These are phyloP conservation scores for Panagrolaimus sp. DNA, from an alignment of 1,140 invertebrate genomes.

Conservation along the genomic window DNA sequence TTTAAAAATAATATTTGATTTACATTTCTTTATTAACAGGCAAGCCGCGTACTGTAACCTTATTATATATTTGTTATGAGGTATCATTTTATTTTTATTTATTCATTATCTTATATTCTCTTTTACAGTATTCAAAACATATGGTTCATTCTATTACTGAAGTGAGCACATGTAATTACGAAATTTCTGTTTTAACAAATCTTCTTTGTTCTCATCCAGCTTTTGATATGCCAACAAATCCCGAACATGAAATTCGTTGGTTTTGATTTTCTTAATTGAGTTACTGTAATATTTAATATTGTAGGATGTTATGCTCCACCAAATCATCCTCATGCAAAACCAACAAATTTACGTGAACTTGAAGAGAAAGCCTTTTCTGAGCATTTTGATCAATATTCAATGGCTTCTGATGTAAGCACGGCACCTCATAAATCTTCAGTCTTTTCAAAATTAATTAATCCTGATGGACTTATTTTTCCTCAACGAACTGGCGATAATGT, in stretches of 20 bases:
- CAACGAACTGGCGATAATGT: not conserved
- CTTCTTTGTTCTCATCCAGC: conserved; percentile 12
- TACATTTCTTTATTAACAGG: no score
- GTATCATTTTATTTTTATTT: no score
- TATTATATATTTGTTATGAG: conserved; percentile 14
- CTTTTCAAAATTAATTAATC: not conserved
- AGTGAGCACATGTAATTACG: conserved; percentile 19
- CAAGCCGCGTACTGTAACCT: not conserved
- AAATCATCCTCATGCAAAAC: not conserved
- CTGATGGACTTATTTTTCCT: not conserved
- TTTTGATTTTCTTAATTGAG: no score
- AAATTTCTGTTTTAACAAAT: not conserved
- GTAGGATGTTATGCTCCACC: not conserved
- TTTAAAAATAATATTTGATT: no score
- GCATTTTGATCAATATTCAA: not conserved
- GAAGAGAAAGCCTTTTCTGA: not conserved
- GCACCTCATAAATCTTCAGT: not conserved
- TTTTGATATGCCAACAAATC: not conserved
- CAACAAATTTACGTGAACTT: not conserved
- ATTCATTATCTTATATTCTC: no score
- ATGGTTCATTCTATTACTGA: conserved; percentile 15
- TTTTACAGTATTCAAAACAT: not conserved
- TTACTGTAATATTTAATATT: not conserved
- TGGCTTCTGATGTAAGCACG: not conserved
- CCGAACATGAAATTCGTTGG: conserved; percentile 8